Conservation (phyloP, 2,113 vertebrate species). For the Neofelis nebulosa region DNA sequence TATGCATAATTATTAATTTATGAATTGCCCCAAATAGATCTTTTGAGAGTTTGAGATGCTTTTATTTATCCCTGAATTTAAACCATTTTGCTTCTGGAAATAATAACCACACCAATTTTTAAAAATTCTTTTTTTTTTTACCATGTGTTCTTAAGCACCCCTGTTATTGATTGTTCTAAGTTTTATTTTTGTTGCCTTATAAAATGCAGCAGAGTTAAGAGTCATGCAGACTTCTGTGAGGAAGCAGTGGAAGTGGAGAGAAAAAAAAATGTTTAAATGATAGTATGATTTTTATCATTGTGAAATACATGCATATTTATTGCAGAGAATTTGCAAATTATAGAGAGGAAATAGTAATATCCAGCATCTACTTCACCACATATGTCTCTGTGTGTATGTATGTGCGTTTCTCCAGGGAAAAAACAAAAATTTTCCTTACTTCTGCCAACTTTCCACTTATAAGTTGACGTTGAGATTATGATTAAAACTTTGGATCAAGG, state of each 20-base stretch:
- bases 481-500: background rate
- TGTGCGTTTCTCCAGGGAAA: background rate
- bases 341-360: background rate
- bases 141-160: background rate
- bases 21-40: background rate
- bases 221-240: background rate
- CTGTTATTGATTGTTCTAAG: background rate
- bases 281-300: constrained; percentile 13
- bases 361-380: background rate
- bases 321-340: constrained; percentile 40
- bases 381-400: background rate
- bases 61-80: constrained; percentile 25
- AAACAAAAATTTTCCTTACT: background rate
- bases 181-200: constrained; percentile 36
- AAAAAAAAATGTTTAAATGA: background rate
- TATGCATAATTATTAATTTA: background rate
- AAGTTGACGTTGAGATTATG: background rate
- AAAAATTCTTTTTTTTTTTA: background rate
- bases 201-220: constrained; percentile 26
- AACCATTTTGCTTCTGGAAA: constrained; percentile 27
- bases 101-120: background rate
- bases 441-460: background rate
- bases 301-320: background rate
- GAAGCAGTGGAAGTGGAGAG: background rate
- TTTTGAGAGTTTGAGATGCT: constrained; percentile 19